phyloP scores from a whole-genome alignment of 2,797 vertebrate genomes.

The Sebastes ruberrimus region DNA sequence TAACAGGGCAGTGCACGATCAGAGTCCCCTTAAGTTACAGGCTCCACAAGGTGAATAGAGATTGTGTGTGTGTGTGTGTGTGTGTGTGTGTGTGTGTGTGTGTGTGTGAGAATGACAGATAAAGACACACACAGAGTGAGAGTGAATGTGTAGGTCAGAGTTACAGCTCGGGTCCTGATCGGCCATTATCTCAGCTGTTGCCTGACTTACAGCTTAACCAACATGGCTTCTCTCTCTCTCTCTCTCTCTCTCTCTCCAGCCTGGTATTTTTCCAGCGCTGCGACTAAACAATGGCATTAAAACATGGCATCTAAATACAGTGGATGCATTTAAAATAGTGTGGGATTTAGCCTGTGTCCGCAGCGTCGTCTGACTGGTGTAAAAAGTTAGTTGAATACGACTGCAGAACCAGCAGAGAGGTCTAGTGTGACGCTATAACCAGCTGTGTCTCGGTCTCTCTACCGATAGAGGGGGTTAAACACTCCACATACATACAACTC shows the following conservation, averaged over 20 bases:
- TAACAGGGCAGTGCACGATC: constrained; percentile 11
- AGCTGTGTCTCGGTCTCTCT: neutral
- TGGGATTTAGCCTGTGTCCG: neutral
- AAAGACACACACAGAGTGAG: constrained; percentile 1
- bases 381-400: constrained; percentile 15
- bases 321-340: neutral
- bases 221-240: constrained; percentile 73
- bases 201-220: constrained; percentile 75
- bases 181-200: constrained; percentile 82
- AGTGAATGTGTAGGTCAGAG: constrained; percentile 61
- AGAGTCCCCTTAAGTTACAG: neutral
- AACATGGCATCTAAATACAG: neutral
- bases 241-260: constrained; percentile 46
- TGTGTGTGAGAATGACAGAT: neutral
- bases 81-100: neutral
- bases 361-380: neutral
- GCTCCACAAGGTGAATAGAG: neutral
- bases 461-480: constrained; percentile 65
- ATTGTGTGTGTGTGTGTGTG: neutral
- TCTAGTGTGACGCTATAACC: neutral
- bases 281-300: neutral
- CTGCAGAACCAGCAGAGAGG: constrained; percentile 16
- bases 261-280: constrained; percentile 39
- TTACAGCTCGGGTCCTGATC: constrained; percentile 70
- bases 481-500: neutral